Base-by-base conservation (phyloP, 2,113 vertebrate species). In the Callocephalon fimbriatum region DNA sequence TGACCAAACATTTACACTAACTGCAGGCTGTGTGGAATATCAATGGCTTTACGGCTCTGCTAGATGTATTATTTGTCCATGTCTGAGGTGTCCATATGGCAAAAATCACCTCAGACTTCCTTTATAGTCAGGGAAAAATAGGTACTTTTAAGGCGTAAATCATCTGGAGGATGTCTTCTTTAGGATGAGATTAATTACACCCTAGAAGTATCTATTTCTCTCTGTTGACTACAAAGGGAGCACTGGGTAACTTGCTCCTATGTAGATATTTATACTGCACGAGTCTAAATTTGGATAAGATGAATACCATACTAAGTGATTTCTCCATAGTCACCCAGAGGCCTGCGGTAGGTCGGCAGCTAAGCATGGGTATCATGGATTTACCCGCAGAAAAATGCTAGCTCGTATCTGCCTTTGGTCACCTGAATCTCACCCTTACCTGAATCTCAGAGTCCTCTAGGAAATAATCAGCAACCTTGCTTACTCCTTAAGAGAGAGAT, bases 1-100 rank as follows among this genome's bases (percentile, higher is more conserved):
- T 97, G 95, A 97, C 97, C 96, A 97, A 97, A 97, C 95, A 93
- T 96, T 96, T 97, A 96, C 91, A 94, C 95, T 96, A 97, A 97
- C 94, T 95, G 73, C 73, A 78, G 93, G 65, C 91, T 95, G 77
- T 97, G 94, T 82, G 93, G 82, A 96, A 91, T 97, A 97, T 96
- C 95, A 97, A 15, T 95, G 88, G 77, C 68, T 93, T 97, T 95
- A 94, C 78, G 58, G 65, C 48, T 97, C 88, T 78, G 83, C n/a
- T 94, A 88, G 82, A 92, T 95, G 80, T 79, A 92, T 92, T 96
- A 95, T 93, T 97, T 96, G 80, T 93, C 90, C 80, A 79, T 70
- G 70, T 91, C 83, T 96, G 91, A 94, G 86, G 58, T 93, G 88
- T 95, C 96, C 95, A 95, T 95, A 96, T 93, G 95, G 97, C 95